These are phyloP conservation scores for Gavia stellata DNA, from an alignment of 2,113 vertebrate species.

Conservation along the genomic window DNA sequence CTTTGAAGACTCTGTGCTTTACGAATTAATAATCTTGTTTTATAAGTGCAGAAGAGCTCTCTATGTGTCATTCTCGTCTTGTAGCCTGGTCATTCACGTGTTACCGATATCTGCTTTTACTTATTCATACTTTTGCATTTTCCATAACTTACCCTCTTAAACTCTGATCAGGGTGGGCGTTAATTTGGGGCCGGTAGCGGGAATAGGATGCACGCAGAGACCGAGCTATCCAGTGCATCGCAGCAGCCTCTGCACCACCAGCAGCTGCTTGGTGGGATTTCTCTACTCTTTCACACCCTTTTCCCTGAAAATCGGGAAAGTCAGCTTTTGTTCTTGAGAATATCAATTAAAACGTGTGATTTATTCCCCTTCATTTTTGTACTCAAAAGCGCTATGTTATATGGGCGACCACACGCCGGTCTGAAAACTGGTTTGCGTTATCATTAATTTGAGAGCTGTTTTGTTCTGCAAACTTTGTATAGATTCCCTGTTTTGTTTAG, in stretches of 20 bases:
- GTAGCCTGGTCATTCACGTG: neutral
- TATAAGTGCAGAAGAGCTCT: neutral
- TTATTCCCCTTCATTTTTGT: neutral
- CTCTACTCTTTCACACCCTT: neutral
- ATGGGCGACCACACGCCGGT: rapidly evolving
- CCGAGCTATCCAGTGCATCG: neutral
- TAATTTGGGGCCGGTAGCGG: neutral
- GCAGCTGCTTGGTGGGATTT: neutral
- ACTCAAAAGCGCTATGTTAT: rapidly evolving
- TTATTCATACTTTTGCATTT: neutral
- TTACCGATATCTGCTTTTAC: neutral
- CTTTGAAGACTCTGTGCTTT: neutral
- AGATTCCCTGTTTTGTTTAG: neutral
- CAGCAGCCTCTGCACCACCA: neutral
- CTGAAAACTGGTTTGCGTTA: neutral
- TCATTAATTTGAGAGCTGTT: neutral
- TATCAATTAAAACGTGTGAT: rapidly evolving
- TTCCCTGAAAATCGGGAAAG: neutral
- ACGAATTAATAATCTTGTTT: neutral
- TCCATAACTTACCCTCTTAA: neutral
- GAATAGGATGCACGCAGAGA: neutral
- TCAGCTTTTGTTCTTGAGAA: neutral
- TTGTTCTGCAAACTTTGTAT: neutral
- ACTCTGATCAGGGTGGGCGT: neutral
- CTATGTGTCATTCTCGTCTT: rapidly evolving